phyloP scores from a whole-genome alignment of 1,140 invertebrate species.

The Pararge aegeria region DNA sequence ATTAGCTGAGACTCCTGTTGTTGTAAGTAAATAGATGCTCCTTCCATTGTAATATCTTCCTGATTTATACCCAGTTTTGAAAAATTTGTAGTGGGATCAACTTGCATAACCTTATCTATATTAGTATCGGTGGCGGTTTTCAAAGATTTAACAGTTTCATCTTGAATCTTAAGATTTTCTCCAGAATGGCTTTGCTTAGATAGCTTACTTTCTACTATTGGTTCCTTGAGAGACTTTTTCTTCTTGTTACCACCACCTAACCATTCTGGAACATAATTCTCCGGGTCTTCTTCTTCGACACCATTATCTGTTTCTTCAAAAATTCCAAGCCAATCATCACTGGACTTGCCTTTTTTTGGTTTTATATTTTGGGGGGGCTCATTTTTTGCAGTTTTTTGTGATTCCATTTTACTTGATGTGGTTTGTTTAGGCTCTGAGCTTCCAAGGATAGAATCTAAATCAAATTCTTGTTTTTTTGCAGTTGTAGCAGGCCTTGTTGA shows the following conservation, averaged over 20 bases:
- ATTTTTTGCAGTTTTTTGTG: constrained; percentile 22
- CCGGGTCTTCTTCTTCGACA: constrained; percentile 42
- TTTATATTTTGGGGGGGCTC: constrained; percentile 37
- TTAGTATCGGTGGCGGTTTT: constrained; percentile 14
- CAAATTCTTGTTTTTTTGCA: constrained; percentile 54
- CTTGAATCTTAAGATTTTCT: constrained; percentile 20
- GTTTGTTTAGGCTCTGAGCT: constrained; percentile 51
- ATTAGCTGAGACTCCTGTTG: constrained; percentile 76
- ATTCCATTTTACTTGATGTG: constrained; percentile 35
- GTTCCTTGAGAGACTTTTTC: constrained; percentile 44
- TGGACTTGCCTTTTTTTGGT: constrained; percentile 51
- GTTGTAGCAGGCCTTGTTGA: constrained; percentile 35
- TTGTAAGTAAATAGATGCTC: constrained; percentile 70
- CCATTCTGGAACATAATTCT: constrained; percentile 61
- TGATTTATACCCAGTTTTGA: constrained; percentile 33
- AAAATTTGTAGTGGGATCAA: constrained; percentile 8
- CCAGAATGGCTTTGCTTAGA: constrained; percentile 23
- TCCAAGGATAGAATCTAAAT: constrained; percentile 59
- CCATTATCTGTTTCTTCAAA: constrained; percentile 56
- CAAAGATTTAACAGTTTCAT: constrained; percentile 13
- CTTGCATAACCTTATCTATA: constrained; percentile 17
- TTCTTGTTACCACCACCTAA: constrained; percentile 51
- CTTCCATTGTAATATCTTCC: constrained; percentile 62
- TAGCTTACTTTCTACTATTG: constrained; percentile 29
- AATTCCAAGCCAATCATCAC: constrained; percentile 71